A percentile compares a stretch with the other conserved stretches of the same genome.
These are phyloP conservation scores for Pangasius mekongensis DNA, from an alignment of 2,797 vertebrate genomes.

Conservation along the genomic window DNA sequence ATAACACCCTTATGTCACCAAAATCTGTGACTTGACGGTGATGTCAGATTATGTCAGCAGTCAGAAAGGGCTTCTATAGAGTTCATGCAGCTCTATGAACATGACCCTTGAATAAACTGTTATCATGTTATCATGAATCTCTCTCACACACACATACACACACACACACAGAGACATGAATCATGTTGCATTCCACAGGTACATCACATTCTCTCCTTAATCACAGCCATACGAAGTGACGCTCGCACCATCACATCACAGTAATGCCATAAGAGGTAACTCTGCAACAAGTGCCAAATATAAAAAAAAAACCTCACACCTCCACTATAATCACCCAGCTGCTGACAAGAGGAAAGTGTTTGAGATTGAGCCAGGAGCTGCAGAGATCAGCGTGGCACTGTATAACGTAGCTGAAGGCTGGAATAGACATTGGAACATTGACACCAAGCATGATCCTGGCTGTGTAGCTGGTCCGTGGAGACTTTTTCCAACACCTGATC, in stretches of 20 bases:
- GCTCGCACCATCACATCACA: not conserved
- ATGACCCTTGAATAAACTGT: too few relatives aligned
- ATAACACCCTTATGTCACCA: too few relatives aligned
- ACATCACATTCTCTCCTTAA: not conserved
- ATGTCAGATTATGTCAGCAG: too few relatives aligned
- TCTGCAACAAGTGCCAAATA: constrained; percentile 8
- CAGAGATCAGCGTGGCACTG: not conserved
- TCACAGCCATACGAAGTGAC: not conserved
- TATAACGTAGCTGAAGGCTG: not conserved
- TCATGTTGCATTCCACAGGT: not conserved
- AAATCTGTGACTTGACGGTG: too few relatives aligned
- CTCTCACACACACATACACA: too few relatives aligned
- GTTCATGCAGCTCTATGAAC: too few relatives aligned
- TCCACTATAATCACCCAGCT: not conserved
- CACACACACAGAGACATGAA: not conserved
- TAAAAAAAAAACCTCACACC: not conserved
- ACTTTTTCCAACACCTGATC: constrained; percentile 24
- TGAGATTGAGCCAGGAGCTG: not conserved
- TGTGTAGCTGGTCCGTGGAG: not conserved
- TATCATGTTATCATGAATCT: too few relatives aligned
- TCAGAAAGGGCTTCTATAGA: too few relatives aligned
- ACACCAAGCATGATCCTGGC: not conserved
- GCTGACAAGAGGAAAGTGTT: not conserved
- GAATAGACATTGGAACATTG: not conserved
- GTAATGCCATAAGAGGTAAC: not conserved